Evolutionary conservation across 2,888 invertebrate genomes (phyloP).

Genomic region (Luffia ferchaultella): DNA sequence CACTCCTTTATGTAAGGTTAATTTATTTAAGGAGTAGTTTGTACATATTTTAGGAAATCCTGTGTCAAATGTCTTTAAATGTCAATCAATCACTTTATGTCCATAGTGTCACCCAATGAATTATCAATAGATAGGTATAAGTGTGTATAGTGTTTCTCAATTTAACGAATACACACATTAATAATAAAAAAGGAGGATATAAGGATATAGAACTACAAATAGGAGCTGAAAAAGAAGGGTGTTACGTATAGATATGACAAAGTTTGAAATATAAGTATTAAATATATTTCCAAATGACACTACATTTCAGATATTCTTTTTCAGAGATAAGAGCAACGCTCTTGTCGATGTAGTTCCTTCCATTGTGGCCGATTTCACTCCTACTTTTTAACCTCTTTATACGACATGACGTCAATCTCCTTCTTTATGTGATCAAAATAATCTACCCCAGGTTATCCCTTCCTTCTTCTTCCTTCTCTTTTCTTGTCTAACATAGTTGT

Average conservation of each 20-base stretch:
- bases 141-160: no score
- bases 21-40: background rate
- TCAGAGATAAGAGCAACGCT: background rate
- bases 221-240: background rate
- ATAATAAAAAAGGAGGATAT: background rate
- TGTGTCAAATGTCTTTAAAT: background rate
- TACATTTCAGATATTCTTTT: background rate
- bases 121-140: no score
- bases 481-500: no score
- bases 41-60: background rate
- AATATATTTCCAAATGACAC: background rate
- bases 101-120: no score
- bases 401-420: background rate
- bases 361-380: background rate
- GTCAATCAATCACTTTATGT: background rate
- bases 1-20: background rate
- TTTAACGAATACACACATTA: background rate
- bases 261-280: background rate
- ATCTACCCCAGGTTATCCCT: background rate
- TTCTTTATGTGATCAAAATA: background rate
- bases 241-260: background rate
- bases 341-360: background rate
- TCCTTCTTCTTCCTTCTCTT: background rate
- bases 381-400: background rate
- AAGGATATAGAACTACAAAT: background rate